A percentile compares a stretch with the other conserved stretches of the same genome.
Conservation (phyloP, 2,888 invertebrate genomes). For the Dryobotodes eremita region DNA sequence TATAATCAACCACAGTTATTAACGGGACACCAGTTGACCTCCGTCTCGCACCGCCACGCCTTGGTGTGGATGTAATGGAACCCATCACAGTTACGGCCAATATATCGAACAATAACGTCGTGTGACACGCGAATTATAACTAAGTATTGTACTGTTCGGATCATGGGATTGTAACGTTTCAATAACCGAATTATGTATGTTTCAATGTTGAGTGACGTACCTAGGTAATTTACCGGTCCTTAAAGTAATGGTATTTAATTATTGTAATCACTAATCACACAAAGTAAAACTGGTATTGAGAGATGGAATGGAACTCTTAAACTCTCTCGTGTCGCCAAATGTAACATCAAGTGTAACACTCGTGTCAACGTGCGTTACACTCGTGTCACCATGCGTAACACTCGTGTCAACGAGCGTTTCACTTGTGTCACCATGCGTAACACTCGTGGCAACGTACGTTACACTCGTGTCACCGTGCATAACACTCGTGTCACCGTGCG, state of each 20-base stretch:
- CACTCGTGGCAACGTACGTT: too few relatives aligned
- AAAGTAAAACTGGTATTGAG: background rate
- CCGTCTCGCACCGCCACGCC: slow-evolving; percentile 26
- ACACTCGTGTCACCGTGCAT: too few relatives aligned
- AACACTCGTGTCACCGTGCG: too few relatives aligned
- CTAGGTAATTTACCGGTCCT: background rate
- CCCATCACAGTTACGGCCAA: slow-evolving; percentile 20
- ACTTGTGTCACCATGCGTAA: too few relatives aligned
- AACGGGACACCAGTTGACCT: slow-evolving; percentile 18
- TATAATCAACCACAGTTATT: slow-evolving; percentile 21
- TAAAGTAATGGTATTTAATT: background rate
- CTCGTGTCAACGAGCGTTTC: background rate
- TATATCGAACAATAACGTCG: slow-evolving; percentile 19
- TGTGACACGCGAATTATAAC: slow-evolving; percentile 2
- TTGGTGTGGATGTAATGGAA: slow-evolving; percentile 1
- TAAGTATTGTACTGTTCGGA: background rate
- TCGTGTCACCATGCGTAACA: too few relatives aligned
- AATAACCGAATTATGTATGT: too few relatives aligned
- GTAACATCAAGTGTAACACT: too few relatives aligned
- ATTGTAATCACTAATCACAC: background rate
- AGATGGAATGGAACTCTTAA: background rate
- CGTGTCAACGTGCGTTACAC: too few relatives aligned
- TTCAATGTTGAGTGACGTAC: background rate
- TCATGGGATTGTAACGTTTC: background rate
- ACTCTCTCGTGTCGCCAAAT: too few relatives aligned